A percentile compares a stretch with the other conserved stretches of the same genome.
Evolutionary conservation across 2,888 invertebrate genomes (phyloP).

Genomic region (Diogma glabrata): DNA sequence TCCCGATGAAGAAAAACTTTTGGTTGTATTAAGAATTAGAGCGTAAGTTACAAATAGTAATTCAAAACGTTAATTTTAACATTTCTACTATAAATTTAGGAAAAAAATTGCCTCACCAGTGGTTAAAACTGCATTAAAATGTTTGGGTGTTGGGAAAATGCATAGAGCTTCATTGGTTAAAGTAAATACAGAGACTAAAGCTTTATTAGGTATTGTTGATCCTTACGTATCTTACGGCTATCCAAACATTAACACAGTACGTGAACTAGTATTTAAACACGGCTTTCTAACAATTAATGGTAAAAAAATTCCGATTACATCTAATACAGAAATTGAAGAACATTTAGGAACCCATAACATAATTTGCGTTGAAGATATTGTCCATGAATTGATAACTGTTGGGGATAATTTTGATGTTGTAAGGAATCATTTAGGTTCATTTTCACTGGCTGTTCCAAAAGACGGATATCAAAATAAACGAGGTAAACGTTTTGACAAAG

Average conservation of each 20-base stretch:
- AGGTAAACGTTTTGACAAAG: slow-evolving; percentile 30
- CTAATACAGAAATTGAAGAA: slow-evolving; percentile 35
- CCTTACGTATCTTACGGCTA: slow-evolving; percentile 34
- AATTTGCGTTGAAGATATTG: slow-evolving; percentile 36
- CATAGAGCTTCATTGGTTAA: slow-evolving; percentile 22
- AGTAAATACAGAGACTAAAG: slow-evolving; percentile 31
- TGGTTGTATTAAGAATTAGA: slow-evolving; percentile 33
- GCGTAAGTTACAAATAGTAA: slow-evolving; percentile 22
- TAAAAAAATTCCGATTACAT: slow-evolving; percentile 33
- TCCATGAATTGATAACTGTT: slow-evolving; percentile 35
- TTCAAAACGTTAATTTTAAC: background rate
- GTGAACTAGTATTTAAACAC: slow-evolving; percentile 35
- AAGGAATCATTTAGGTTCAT: slow-evolving; percentile 28
- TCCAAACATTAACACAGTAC: slow-evolving; percentile 30
- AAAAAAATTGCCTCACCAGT: slow-evolving; percentile 32
- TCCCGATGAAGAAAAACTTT: slow-evolving; percentile 24
- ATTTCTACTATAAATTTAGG: slow-evolving; percentile 18
- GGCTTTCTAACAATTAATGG: slow-evolving; percentile 31
- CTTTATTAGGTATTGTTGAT: slow-evolving; percentile 32
- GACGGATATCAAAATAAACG: slow-evolving; percentile 35
- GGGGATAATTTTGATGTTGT: slow-evolving; percentile 32
- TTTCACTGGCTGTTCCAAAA: slow-evolving; percentile 31
- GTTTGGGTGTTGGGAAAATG: background rate
- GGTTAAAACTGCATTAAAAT: background rate
- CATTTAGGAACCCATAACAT: slow-evolving; percentile 32